A percentile compares a stretch with the other conserved stretches of the same genome.
phyloP scores from a whole-genome alignment of 2,113 vertebrate genomes.

The Pipra filicauda region DNA sequence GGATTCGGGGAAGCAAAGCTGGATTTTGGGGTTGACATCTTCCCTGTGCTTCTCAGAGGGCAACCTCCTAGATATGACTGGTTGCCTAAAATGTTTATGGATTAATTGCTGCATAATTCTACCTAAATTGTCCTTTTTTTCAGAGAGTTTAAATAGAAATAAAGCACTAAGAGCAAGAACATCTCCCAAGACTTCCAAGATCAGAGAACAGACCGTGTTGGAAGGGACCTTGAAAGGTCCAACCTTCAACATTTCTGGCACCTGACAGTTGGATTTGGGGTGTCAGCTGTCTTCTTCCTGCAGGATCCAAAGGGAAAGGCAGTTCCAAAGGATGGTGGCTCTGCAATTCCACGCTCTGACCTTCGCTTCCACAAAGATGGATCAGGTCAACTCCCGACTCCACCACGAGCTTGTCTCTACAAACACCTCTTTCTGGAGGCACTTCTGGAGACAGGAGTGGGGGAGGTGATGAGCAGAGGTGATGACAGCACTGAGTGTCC shows the following conservation, averaged over 20 bases:
- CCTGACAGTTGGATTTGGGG: background rate
- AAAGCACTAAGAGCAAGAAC: fast-evolving
- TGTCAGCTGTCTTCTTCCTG: background rate
- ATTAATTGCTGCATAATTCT: background rate
- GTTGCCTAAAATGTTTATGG: background rate
- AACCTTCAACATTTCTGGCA: fast-evolving
- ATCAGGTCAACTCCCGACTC: background rate
- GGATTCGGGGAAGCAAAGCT: background rate
- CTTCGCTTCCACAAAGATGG: background rate
- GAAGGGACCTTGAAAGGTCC: background rate
- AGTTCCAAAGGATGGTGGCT: background rate
- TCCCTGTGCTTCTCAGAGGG: background rate
- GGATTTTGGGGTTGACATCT: background rate
- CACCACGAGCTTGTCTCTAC: background rate
- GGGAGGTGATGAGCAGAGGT: background rate
- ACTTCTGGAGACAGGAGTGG: fast-evolving
- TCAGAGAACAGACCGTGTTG: fast-evolving
- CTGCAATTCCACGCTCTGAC: background rate
- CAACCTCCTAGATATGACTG: background rate
- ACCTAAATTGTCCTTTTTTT: background rate
- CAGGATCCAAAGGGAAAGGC: background rate
- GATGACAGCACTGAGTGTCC: background rate
- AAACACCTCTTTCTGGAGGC: background rate
- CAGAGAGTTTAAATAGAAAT: background rate
- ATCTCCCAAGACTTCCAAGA: background rate